Percentiles rank a stretch among this genome's conserved stretches.
These are phyloP conservation scores for Bicyclus anynana DNA, from an alignment of 1,140 invertebrate genomes.

Conservation along the genomic window DNA sequence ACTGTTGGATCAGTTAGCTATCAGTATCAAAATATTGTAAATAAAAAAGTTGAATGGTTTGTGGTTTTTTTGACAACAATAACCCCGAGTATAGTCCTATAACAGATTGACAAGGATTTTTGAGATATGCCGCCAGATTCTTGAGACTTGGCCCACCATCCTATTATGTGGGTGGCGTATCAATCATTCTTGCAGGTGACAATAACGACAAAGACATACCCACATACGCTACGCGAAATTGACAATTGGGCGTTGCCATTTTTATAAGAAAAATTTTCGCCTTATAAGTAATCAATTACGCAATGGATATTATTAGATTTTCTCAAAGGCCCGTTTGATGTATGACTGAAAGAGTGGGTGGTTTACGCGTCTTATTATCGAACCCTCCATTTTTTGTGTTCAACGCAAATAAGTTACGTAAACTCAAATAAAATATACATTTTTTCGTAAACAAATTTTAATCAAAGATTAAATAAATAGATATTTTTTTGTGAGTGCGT, in stretches of 20 bases:
- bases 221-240: slow-evolving; percentile 21
- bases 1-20: no score
- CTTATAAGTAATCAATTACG: slow-evolving; percentile 23
- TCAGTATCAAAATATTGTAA: no score
- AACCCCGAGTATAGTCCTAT: no score
- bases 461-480: no score
- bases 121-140: neutral
- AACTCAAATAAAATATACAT: no score
- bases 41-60: no score
- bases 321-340: slow-evolving; percentile 11
- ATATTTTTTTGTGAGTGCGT: no score
- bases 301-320: slow-evolving; percentile 19
- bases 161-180: slow-evolving; percentile 36
- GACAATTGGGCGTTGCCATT: slow-evolving; percentile 25
- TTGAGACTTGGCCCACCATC: slow-evolving; percentile 21
- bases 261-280: slow-evolving; percentile 16
- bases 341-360: neutral
- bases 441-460: no score
- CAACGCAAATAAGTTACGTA: no score
- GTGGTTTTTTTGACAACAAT: no score
- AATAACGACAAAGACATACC: slow-evolving; percentile 33
- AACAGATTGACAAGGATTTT: no score
- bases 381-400: neutral
- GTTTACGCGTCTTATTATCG: neutral
- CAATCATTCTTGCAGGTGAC: slow-evolving; percentile 46